Evolutionary conservation across 2,113 vertebrate genomes (phyloP), one percentile per base, ranked within the genome.

Genomic region (Pangasianodon gigas): DNA sequence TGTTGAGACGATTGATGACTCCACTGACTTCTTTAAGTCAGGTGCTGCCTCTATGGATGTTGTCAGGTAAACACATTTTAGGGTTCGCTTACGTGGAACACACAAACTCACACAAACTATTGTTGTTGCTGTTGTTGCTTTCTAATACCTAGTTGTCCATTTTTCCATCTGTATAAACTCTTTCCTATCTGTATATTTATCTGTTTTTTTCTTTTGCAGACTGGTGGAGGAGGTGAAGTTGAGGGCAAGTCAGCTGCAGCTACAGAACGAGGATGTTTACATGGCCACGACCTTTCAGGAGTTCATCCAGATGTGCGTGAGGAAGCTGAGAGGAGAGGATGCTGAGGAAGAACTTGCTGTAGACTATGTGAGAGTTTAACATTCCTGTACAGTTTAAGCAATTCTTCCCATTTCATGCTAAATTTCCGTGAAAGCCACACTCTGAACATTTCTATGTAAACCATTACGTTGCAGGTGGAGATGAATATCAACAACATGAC

Each of bases 41-140:
- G 97, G 97, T 41, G 97, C 97, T 7, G 96, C 95, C 0, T 98
- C 97, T 0, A 97, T 98, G 96, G 97, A 98, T 46, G 97, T 98
- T 6, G 96, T 98, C 80, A 97, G 97, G 97, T 98, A 91, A 90
- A 89, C 2, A 19, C 8, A 44, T 58, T 58, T 83, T 21, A 13
- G 10, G 19, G 11, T 44, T 44, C 29, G 13, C 13, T 77, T 51
- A 16, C 7, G 4, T 16, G 44, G 19, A 52, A 21, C 24, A 52
- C 14, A 18, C 13, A 54, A 54, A 52, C 11, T 46, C 19, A 46
- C 19, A 21, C 37, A 29, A 65, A 74, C 32, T n/a, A 67, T 67
- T 32, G 11, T 32, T 67, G 11, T 29, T 69, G 1, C 41, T 67
- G 29, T 56, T 56, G 54, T 56, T 56, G 54, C 18, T 56, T 3